A percentile compares a stretch with the other conserved stretches of the same genome.
Conservation (phyloP, 2,797 vertebrate species). For the Premnoplex brunnescens region DNA sequence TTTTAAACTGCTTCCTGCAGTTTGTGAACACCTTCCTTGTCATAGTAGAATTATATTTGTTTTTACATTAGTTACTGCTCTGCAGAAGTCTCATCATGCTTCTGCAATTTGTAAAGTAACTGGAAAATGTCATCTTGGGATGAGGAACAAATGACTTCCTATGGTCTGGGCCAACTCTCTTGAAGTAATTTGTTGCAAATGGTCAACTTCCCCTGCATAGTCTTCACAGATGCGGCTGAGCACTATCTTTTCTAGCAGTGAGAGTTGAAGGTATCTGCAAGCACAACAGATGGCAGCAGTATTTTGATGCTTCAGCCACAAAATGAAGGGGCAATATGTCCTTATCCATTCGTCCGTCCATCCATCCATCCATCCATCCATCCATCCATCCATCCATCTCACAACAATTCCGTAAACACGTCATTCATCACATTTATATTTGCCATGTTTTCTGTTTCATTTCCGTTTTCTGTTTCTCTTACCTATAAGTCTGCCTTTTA, state of each 20-base stretch:
- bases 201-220: conserved; percentile 9
- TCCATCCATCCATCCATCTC: not conserved
- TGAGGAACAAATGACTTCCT: conserved; percentile 31
- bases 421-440: conserved; percentile 21
- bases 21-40: conserved; percentile 63
- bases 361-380: not conserved
- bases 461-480: conserved; percentile 10
- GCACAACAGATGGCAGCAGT: conserved; percentile 44
- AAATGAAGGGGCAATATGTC: conserved; percentile 47
- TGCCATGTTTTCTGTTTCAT: not conserved
- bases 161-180: not conserved
- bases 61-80: conserved; percentile 49
- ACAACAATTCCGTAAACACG: not conserved
- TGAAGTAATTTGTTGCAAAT: conserved; percentile 41
- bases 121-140: conserved; percentile 16
- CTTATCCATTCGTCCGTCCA: not conserved
- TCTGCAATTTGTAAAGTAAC: conserved; percentile 51
- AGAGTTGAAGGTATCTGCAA: not conserved
- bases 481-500: conserved; percentile 24
- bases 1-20: conserved; percentile 69
- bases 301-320: conserved; percentile 33
- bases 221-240: conserved; percentile 28
- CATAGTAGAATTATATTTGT: conserved; percentile 57
- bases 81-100: conserved; percentile 37
- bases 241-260: not conserved